phyloP scores from a whole-genome alignment of 2,113 vertebrate genomes.

The Microtus montanus region DNA sequence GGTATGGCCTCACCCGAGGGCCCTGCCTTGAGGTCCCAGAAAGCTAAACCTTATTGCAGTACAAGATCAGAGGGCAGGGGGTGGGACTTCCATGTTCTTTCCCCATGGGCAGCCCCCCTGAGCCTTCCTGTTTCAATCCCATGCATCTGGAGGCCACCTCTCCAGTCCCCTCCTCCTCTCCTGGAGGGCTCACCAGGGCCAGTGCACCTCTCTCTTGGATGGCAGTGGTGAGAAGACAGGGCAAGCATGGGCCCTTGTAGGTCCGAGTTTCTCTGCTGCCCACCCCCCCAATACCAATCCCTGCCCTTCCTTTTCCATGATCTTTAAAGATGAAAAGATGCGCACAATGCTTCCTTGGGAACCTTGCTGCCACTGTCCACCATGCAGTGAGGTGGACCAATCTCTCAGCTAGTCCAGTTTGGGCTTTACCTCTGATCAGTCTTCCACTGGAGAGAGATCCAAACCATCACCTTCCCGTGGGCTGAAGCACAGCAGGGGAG shows the following conservation, averaged over 20 bases:
- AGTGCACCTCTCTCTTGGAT: too few species aligned
- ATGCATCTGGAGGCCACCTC: background rate
- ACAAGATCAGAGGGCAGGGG: background rate
- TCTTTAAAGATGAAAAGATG: background rate
- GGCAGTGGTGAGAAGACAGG: too few species aligned
- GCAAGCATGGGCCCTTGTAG: rapidly evolving
- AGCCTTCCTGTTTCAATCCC: background rate
- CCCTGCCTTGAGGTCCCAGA: background rate
- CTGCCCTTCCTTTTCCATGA: background rate
- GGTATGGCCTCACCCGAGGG: background rate
- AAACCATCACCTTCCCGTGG: rapidly evolving
- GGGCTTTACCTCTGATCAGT: background rate
- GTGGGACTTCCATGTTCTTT: background rate
- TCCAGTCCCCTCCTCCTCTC: background rate
- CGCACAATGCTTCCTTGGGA: rapidly evolving
- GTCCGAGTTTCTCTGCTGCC: background rate
- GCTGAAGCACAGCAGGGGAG: rapidly evolving
- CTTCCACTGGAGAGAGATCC: background rate
- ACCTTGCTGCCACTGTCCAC: rapidly evolving
- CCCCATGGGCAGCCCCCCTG: rapidly evolving
- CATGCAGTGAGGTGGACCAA: rapidly evolving
- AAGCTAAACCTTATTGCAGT: background rate
- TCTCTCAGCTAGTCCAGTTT: background rate
- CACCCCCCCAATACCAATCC: too few species aligned
- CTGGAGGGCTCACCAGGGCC: background rate